Base-by-base conservation (phyloP, 1,140 invertebrate genomes). In the Globodera ellingtonae region DNA sequence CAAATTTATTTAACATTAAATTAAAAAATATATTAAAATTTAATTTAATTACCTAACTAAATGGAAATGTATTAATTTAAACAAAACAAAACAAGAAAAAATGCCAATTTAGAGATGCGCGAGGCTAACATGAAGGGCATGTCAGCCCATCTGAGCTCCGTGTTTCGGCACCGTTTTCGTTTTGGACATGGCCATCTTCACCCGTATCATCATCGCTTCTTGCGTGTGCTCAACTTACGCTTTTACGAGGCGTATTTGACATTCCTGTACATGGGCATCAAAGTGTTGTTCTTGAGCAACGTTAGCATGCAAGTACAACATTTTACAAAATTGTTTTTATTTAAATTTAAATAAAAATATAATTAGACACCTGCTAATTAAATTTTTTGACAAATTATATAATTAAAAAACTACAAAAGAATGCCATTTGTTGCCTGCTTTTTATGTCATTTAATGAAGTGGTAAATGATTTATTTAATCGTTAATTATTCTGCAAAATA, bases 231-330 rank as follows among this genome's bases (percentile, higher is more conserved):
- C 46, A 89, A 89, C 72, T 66, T 89, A 6, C 86, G 87, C 48
- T 89, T 82, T 70, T 89, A 89, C 76, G 87, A 89, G 75, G 84
- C 87, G 8, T 89, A 89, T 81, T 75, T 89, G 75, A 89, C 87
- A 7, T 83, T 85, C 52, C 78, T 89, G 21, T 89, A 89, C 77
- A 80, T 89, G 10, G 83, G 78, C 35, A 89, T 89, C 46, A 89
- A 89, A 66, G 46, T 80, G 15, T 56, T 89, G 18, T 89, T 86
- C 79, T 50, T 89, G 50, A 59, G 84, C 21, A 89, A 89, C 79
- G 87, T 89, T 7, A n/a, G 86, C 7, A 50, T 79, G 8, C 88
- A 88, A 80, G 86, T 88, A 71, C 74, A 69, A 15, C 70, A n/a
- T 71, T n/a, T 71, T 6, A 35, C 35, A 35, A 35, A 35, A 35